phyloP scores from a whole-genome alignment of 2,888 invertebrate genomes.

The Epirrhoe alternata region DNA sequence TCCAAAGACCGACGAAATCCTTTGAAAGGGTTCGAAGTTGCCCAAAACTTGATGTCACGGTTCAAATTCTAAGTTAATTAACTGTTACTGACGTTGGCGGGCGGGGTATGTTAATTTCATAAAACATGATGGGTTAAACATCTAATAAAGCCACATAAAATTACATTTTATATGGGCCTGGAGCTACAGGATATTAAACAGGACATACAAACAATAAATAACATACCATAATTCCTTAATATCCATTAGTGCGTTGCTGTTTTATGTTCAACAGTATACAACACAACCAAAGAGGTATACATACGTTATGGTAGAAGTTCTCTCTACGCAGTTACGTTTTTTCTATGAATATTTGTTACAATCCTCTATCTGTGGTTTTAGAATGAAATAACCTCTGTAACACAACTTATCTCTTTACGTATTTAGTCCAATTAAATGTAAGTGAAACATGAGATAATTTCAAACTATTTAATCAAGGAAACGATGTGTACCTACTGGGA shows the following conservation, averaged over 20 bases:
- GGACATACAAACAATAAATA: background rate
- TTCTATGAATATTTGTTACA: background rate
- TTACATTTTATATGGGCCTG: background rate
- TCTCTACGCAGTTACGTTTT: background rate
- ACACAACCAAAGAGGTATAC: background rate
- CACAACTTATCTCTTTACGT: background rate
- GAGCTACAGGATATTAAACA: background rate
- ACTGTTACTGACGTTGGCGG: slow-evolving; percentile 50
- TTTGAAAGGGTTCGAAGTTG: slow-evolving; percentile 65
- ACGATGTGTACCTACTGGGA: background rate
- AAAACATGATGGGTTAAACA: slow-evolving; percentile 49
- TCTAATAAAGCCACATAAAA: slow-evolving; percentile 24
- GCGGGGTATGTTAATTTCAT: slow-evolving; percentile 53
- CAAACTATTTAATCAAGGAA: background rate
- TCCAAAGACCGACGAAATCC: slow-evolving; percentile 57
- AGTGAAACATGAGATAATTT: background rate
- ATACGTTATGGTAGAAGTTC: too few relatives aligned
- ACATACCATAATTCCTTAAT: background rate
- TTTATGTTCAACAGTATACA: background rate
- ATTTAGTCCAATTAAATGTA: background rate
- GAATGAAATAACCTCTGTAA: too few relatives aligned
- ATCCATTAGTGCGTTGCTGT: background rate
- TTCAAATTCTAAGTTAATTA: slow-evolving; percentile 69
- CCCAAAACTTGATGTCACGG: slow-evolving; percentile 63
- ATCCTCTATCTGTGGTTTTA: too few relatives aligned